phyloP scores from a whole-genome alignment of 2,113 vertebrate species.

The Oreochromis spilurus region DNA sequence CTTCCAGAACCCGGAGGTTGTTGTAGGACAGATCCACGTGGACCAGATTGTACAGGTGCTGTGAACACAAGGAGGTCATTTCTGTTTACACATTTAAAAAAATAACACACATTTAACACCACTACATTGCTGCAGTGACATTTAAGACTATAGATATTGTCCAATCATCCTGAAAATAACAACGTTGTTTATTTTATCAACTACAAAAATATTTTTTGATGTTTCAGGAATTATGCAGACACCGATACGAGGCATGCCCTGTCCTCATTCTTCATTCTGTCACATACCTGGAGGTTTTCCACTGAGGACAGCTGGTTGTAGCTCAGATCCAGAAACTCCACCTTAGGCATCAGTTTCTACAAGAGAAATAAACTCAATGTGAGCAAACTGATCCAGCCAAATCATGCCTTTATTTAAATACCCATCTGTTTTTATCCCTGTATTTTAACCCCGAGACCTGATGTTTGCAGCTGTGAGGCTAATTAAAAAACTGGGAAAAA shows the following conservation, averaged over 20 bases:
- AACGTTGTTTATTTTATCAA: neutral
- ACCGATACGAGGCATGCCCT: neutral
- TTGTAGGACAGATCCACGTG: slow-evolving; percentile 96
- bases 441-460: neutral
- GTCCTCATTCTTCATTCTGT: neutral
- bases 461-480: neutral
- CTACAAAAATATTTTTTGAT: too few species aligned
- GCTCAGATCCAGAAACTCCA: slow-evolving; percentile 95
- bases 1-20: slow-evolving; percentile 80
- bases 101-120: neutral
- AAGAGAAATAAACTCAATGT: neutral
- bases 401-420: neutral
- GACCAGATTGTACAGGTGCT: slow-evolving; percentile 94
- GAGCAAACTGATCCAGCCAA: neutral
- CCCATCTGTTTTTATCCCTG: neutral
- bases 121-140: neutral
- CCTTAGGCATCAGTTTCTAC: slow-evolving; percentile 91
- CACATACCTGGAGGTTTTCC: slow-evolving; percentile 88
- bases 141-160: neutral
- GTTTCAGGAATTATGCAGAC: neutral
- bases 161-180: neutral
- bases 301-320: slow-evolving; percentile 85
- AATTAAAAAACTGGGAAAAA: neutral
- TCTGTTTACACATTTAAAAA: neutral
- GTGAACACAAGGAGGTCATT: neutral